A percentile compares a stretch with the other conserved stretches of the same genome.
phyloP scores from a whole-genome alignment of 1,140 invertebrate genomes.

The Aphelinus atriplicis region DNA sequence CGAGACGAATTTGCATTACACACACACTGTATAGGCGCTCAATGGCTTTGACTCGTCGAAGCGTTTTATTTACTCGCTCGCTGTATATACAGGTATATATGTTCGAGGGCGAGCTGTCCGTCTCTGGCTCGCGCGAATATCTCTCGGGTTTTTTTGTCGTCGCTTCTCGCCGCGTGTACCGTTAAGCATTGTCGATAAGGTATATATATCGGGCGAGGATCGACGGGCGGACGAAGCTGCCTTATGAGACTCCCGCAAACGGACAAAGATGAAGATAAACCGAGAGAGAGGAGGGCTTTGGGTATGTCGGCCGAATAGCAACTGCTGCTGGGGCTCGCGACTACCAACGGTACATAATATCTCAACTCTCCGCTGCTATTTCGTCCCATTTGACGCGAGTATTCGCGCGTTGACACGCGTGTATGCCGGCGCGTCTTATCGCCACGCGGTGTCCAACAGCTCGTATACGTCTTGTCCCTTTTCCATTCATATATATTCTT shows the following conservation, averaged over 20 bases:
- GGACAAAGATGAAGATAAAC: slow-evolving; percentile 22
- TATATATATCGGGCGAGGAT: slow-evolving; percentile 18
- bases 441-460: too few relatives aligned
- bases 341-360: slow-evolving; percentile 37
- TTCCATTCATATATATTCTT: too few relatives aligned
- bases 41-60: background rate
- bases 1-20: too few relatives aligned
- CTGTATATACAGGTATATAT: background rate
- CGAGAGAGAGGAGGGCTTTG: slow-evolving; percentile 9
- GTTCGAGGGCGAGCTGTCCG: too few relatives aligned
- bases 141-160: too few relatives aligned
- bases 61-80: slow-evolving; percentile 2
- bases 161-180: slow-evolving; percentile 9
- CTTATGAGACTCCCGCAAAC: too few relatives aligned
- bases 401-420: too few relatives aligned
- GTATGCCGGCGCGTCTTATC: too few relatives aligned
- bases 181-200: slow-evolving; percentile 39
- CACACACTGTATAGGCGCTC: background rate
- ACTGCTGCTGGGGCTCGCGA: slow-evolving; percentile 17
- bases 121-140: background rate
- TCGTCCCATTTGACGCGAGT: background rate
- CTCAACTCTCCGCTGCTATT: background rate
- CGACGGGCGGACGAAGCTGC: slow-evolving; percentile 13
- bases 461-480: too few relatives aligned
- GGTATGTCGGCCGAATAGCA: slow-evolving; percentile 36